These are phyloP conservation scores for Bursaphelenchus mucronatus DNA, from an alignment of 1,140 invertebrate species.

Conservation along the genomic window DNA sequence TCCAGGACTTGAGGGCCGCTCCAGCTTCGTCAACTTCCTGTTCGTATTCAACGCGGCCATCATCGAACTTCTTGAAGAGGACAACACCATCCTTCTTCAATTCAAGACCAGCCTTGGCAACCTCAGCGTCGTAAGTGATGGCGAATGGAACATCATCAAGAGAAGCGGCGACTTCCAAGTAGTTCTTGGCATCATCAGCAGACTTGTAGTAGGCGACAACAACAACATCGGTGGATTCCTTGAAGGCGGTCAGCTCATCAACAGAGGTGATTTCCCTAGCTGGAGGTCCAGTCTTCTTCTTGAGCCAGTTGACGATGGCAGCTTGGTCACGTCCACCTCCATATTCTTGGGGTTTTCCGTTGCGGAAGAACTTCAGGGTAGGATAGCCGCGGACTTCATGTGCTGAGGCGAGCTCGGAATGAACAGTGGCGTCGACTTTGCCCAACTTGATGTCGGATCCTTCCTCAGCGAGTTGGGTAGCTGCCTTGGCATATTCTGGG, in stretches of 20 bases:
- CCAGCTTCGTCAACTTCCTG: conserved; percentile 69
- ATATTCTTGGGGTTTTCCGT: conserved; percentile 77
- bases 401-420: conserved; percentile 80
- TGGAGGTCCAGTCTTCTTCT: conserved; percentile 89
- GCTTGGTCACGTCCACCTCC: conserved; percentile 81
- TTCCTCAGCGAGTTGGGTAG: conserved; percentile 73
- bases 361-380: conserved; percentile 93
- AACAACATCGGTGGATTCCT: conserved; percentile 74
- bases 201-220: conserved; percentile 84
- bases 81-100: conserved; percentile 70
- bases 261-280: conserved; percentile 73
- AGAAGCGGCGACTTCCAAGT: conserved; percentile 72
- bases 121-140: conserved; percentile 73
- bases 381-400: conserved; percentile 82
- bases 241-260: conserved; percentile 78
- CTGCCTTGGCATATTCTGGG: conserved; percentile 84
- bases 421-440: conserved; percentile 93
- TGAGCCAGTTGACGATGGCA: conserved; percentile 86
- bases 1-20: conserved; percentile 73
- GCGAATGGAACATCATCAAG: conserved; percentile 85
- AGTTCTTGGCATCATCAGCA: conserved; percentile 74
- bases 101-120: conserved; percentile 72
- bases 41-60: conserved; percentile 75
- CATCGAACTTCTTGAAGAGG: conserved; percentile 94
- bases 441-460: conserved; percentile 80